These are phyloP conservation scores for Pedionomus torquatus DNA, from an alignment of 2,113 vertebrate species.

Conservation along the genomic window DNA sequence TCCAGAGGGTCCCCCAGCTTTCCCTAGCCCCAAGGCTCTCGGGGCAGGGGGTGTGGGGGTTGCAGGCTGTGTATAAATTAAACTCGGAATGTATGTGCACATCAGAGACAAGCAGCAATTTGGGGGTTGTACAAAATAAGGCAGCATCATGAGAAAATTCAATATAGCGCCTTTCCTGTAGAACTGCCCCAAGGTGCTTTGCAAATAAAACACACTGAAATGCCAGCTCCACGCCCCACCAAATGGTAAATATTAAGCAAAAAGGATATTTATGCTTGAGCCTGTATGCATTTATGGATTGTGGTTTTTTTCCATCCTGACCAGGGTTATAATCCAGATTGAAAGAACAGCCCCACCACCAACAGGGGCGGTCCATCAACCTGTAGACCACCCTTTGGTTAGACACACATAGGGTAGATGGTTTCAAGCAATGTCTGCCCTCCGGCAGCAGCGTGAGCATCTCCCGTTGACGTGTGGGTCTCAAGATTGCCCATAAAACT, in stretches of 20 bases:
- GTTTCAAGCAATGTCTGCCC: neutral
- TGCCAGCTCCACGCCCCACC: neutral
- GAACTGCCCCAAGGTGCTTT: neutral
- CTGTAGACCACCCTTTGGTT: neutral
- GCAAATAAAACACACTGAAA: neutral
- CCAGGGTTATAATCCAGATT: neutral
- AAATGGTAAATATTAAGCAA: neutral
- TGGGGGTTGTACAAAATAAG: neutral
- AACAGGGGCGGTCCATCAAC: neutral
- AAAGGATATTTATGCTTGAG: neutral
- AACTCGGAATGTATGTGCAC: neutral
- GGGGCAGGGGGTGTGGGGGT: fast-evolving
- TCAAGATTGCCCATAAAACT: neutral
- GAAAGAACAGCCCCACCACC: neutral
- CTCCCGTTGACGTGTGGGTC: neutral
- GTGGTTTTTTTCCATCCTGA: neutral
- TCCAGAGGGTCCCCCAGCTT: neutral
- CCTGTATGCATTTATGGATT: neutral
- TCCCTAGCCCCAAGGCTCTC: neutral
- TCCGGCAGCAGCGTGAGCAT: neutral
- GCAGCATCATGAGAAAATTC: neutral
- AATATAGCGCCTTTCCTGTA: neutral
- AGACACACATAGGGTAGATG: neutral
- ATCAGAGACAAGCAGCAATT: neutral
- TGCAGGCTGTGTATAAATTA: neutral